Evolutionary conservation across 2,797 vertebrate genomes (phyloP).

Genomic region (Sebastes itinus): DNA sequence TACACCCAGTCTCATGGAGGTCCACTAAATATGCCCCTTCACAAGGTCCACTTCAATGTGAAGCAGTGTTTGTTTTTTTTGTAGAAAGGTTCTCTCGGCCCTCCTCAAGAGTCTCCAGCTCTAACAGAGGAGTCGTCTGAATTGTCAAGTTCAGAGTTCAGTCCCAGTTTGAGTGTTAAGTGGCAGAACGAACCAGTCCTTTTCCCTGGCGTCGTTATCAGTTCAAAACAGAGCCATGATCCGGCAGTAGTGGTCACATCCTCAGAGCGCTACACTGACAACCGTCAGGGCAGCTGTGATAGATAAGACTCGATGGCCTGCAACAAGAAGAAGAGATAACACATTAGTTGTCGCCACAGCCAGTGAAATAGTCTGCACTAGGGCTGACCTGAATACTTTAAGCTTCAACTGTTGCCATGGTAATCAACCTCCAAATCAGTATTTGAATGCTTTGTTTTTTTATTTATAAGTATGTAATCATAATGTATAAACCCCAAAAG

Average conservation of each 20-base stretch:
- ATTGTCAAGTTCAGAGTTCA: conserved; percentile 77
- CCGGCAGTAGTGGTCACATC: conserved; percentile 81
- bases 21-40: conserved; percentile 70
- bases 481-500: too few species aligned
- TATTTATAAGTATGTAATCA: too few species aligned
- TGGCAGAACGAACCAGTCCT: conserved; percentile 56
- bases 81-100: conserved; percentile 51
- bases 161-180: conserved; percentile 63
- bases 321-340: conserved; percentile 28
- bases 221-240: conserved; percentile 64
- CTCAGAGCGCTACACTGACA: conserved; percentile 58
- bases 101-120: conserved; percentile 64
- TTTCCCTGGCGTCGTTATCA: conserved; percentile 51
- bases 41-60: conserved; percentile 86
- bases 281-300: conserved; percentile 88
- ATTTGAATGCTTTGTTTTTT: too few species aligned
- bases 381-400: too few species aligned
- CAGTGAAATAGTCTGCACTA: neutral
- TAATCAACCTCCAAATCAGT: too few species aligned
- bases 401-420: too few species aligned
- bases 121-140: conserved; percentile 68
- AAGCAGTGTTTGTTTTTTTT: conserved; percentile 67
- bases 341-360: neutral
- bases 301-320: conserved; percentile 91
- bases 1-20: conserved; percentile 78